Evolutionary conservation across 1,140 invertebrate species (phyloP).

Genomic region (Drosophila mojavensis): DNA sequence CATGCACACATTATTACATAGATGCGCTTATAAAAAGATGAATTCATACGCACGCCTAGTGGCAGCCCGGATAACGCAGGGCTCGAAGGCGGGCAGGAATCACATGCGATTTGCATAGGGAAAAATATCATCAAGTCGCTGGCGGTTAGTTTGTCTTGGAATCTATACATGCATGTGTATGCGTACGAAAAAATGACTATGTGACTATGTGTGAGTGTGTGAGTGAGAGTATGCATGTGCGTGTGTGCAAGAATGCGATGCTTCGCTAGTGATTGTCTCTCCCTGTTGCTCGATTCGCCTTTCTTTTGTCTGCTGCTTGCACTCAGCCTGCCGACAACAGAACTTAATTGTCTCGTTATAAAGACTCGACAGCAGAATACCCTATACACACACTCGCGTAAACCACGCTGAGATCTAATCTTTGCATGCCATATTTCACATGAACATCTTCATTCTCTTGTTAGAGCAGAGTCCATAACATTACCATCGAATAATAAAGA

Average conservation of each 20-base stretch:
- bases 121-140: conserved; percentile 61
- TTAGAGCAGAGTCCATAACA: too few species aligned
- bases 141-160: conserved; percentile 35
- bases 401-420: too few species aligned
- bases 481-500: too few species aligned
- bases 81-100: conserved; percentile 41
- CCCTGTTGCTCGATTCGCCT: conserved; percentile 61
- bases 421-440: too few species aligned
- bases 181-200: conserved; percentile 11
- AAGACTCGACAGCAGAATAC: neutral
- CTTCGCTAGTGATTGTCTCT: conserved; percentile 68
- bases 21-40: conserved; percentile 47
- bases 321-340: conserved; percentile 18
- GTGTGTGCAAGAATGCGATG: conserved; percentile 65
- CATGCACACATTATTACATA: conserved; percentile 6
- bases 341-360: neutral
- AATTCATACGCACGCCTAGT: conserved; percentile 73
- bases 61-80: conserved; percentile 22
- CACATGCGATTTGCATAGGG: conserved; percentile 72
- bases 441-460: too few species aligned
- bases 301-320: conserved; percentile 60
- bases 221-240: conserved; percentile 7
- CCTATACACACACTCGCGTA: neutral
- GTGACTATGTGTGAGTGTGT: conserved; percentile 1
- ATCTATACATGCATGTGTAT: neutral